Base-by-base conservation (phyloP, 1,140 invertebrate species). In the Achroia grisella region DNA sequence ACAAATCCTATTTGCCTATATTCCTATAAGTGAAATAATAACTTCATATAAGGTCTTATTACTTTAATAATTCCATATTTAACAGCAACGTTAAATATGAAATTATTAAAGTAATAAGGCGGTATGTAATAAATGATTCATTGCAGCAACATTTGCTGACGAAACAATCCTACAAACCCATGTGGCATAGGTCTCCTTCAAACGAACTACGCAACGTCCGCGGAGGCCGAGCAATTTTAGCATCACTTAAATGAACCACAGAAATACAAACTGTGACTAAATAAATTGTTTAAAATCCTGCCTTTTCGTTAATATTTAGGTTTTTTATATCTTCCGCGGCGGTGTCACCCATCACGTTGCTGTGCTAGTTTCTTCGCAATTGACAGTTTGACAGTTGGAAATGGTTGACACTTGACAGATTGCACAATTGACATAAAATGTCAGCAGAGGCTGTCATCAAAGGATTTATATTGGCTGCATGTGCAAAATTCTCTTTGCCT, bases 251-350 rank as follows among this genome's bases (percentile, higher is more conserved):
- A 48, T 28, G 65, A 36, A 29, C 27, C 27, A 45, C 31, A 56
- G 27, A 56, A 53, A 51, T 55, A 56, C 51, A 55, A 56, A 57
- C 65, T 67, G 60, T 69, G 52, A 64, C 56, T 61, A 80, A 77
- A 66, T 69, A 82, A 65, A 70, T 59, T 59, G 48, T 61, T 86
- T 70, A 86, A 80, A 81, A 80, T 87, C 90, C 86, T 92, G 90
- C 90, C 90, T 91, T 91, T 88, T 91, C 89, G 62, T 88, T 86
- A 42, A 90, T 78, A 72, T 88, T 86, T 54, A 90, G 66, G 50
- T 89, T 89, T 79, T 90, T 71, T 56, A 90, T 62, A 56, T 84
- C 79, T 71, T 86, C 85, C 42, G 79, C 82, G 64, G 85, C 86
- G 62, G 78, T 75, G 65, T 87, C 88, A 62, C 77, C 83, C 88